A percentile compares a stretch with the other conserved stretches of the same genome.
These are phyloP conservation scores for Sebastes ruberrimus DNA, from an alignment of 2,797 vertebrate genomes.

Conservation along the genomic window DNA sequence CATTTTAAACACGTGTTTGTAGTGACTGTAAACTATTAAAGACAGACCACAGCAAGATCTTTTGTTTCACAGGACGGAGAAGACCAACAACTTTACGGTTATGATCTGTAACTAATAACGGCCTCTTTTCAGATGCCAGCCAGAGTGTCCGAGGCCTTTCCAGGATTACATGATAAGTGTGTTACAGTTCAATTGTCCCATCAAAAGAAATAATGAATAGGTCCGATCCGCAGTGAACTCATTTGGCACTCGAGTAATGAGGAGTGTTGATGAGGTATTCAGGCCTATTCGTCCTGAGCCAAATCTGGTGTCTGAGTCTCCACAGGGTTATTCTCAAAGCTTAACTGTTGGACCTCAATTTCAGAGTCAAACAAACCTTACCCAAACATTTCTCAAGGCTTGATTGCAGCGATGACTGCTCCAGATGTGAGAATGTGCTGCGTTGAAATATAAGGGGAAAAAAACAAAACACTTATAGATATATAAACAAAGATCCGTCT, in stretches of 20 bases:
- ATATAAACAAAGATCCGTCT: conserved; percentile 49
- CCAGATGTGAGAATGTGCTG: conserved; percentile 70
- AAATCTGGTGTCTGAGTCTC: conserved; percentile 70
- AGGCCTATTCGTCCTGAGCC: conserved; percentile 66
- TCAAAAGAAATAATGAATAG: conserved; percentile 77
- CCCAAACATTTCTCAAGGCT: conserved; percentile 58
- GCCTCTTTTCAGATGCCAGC: conserved; percentile 54
- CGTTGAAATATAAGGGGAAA: conserved; percentile 26
- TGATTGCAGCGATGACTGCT: conserved; percentile 61
- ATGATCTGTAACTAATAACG: conserved; percentile 55
- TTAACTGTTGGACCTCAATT: conserved; percentile 64
- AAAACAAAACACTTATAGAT: conserved; percentile 1
- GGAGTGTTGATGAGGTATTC: conserved; percentile 78
- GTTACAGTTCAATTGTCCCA: conserved; percentile 74
- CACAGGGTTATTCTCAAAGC: conserved; percentile 63
- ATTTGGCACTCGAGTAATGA: conserved; percentile 80
- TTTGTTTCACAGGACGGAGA: conserved; percentile 29
- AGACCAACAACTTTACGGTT: conserved; percentile 38
- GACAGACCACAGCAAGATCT: conserved; percentile 18
- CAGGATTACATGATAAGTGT: conserved; percentile 66
- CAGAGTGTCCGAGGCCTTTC: conserved; percentile 39
- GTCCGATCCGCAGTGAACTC: conserved; percentile 71
- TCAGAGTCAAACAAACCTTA: conserved; percentile 68
- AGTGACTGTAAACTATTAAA: conserved; percentile 51
- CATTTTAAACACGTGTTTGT: conserved; percentile 48